phyloP scores from a whole-genome alignment of 2,113 vertebrate genomes.

The Ceuthmochares aereus region DNA sequence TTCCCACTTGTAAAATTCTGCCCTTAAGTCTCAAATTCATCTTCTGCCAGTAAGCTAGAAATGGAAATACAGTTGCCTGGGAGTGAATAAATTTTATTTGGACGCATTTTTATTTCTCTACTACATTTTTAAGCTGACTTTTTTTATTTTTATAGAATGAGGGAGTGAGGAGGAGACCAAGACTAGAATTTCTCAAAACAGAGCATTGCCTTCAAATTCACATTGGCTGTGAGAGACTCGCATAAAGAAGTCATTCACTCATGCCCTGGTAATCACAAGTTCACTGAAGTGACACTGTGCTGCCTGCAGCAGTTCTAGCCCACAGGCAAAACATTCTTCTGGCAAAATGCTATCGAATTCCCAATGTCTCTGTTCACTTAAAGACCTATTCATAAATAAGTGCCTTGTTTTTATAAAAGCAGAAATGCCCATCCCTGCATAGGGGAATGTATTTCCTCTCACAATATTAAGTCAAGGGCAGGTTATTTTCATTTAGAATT shows the following conservation, averaged over 20 bases:
- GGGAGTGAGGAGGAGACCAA: constrained; percentile 7
- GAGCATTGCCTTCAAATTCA: neutral
- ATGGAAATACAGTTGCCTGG: neutral
- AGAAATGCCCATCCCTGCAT: neutral
- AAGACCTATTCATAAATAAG: constrained; percentile 35
- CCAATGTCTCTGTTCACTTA: constrained; percentile 5
- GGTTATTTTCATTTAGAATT: neutral
- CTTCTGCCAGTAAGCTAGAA: constrained; percentile 23
- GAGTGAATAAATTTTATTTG: constrained; percentile 41
- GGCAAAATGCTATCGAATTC: constrained; percentile 37
- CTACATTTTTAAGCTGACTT: constrained; percentile 41
- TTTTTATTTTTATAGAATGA: constrained; percentile 45
- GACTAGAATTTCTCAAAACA: constrained; percentile 26
- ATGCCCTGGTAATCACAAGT: constrained; percentile 20
- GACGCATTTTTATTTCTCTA: constrained; percentile 57
- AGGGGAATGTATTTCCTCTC: neutral
- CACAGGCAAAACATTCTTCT: constrained; percentile 52
- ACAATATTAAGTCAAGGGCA: neutral
- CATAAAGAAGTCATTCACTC: constrained; percentile 69
- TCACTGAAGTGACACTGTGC: constrained; percentile 53
- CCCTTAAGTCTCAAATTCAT: neutral
- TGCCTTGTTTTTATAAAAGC: neutral
- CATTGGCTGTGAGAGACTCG: neutral
- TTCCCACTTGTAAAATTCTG: constrained; percentile 4
- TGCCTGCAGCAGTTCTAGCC: constrained; percentile 31